Evolutionary conservation across 2,113 vertebrate genomes (phyloP).

Genomic region (Laticauda colubrina): DNA sequence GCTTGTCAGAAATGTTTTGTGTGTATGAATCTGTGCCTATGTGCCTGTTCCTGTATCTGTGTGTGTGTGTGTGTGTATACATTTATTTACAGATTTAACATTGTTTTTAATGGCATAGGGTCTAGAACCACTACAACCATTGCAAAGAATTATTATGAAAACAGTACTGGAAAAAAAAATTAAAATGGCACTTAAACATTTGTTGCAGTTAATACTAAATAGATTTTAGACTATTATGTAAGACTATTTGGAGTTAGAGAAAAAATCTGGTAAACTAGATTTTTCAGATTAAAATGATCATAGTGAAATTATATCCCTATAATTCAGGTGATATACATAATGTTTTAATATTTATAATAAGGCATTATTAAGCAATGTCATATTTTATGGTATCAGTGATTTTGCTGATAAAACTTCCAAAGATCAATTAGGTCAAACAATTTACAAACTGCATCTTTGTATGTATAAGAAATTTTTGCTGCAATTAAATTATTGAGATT

Average conservation of each 20-base stretch:
- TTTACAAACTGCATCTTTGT: neutral
- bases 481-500: neutral
- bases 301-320: neutral
- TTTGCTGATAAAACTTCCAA: neutral
- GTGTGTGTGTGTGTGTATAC: neutral
- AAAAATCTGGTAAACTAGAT: neutral
- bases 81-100: neutral
- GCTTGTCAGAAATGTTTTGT: neutral
- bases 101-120: neutral
- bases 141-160: neutral
- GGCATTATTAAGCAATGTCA: neutral
- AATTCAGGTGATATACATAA: neutral
- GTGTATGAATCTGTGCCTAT: neutral
- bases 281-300: neutral
- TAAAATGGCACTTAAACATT: neutral
- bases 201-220: neutral
- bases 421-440: neutral
- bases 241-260: neutral
- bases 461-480: neutral
- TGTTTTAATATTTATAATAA: neutral
- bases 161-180: neutral
- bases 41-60: neutral
- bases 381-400: neutral
- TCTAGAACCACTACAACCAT: neutral
- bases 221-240: neutral